Conservation (phyloP, 2,888 invertebrate genomes). For the Lasioglossum marginatum region DNA sequence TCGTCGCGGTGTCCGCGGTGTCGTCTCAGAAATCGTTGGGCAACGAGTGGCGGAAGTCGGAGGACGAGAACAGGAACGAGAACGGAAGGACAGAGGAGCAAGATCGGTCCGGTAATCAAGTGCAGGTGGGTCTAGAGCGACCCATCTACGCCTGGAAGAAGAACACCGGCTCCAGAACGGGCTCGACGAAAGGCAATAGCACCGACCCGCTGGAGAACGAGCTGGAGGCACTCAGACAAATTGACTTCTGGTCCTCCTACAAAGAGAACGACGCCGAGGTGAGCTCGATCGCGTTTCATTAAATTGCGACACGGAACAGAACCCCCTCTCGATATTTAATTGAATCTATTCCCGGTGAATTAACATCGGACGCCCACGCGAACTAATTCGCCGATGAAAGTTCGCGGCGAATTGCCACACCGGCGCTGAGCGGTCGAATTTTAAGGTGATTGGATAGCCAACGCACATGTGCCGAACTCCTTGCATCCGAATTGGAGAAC, state of each 20-base stretch:
- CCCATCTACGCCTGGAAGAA: conserved; percentile 76
- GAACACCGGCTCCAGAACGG: conserved; percentile 31
- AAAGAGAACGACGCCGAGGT: conserved; percentile 53
- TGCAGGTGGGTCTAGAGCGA: conserved; percentile 65
- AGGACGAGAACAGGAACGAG: conserved; percentile 71
- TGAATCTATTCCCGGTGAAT: conserved; percentile 7
- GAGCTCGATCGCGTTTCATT: conserved; percentile 46
- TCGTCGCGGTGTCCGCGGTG: conserved; percentile 81
- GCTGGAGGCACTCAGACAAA: conserved; percentile 76
- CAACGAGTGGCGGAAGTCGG: conserved; percentile 80
- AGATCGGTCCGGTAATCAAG: conserved; percentile 73
- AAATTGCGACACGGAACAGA: conserved; percentile 14
- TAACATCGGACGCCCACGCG: background rate
- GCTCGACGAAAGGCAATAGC: conserved; percentile 48
- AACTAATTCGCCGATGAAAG: conserved; percentile 11
- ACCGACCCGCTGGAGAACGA: conserved; percentile 78
- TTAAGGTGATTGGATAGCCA: conserved; percentile 19
- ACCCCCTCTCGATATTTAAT: conserved; percentile 9
- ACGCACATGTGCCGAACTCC: background rate
- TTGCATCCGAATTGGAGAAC: background rate
- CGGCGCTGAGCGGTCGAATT: background rate
- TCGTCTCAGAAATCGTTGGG: conserved; percentile 76
- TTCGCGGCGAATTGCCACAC: background rate
- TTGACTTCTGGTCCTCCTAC: conserved; percentile 58
- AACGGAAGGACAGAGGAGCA: conserved; percentile 62